These are phyloP conservation scores for Lota lota DNA, from an alignment of 2,113 vertebrate species.

Conservation along the genomic window DNA sequence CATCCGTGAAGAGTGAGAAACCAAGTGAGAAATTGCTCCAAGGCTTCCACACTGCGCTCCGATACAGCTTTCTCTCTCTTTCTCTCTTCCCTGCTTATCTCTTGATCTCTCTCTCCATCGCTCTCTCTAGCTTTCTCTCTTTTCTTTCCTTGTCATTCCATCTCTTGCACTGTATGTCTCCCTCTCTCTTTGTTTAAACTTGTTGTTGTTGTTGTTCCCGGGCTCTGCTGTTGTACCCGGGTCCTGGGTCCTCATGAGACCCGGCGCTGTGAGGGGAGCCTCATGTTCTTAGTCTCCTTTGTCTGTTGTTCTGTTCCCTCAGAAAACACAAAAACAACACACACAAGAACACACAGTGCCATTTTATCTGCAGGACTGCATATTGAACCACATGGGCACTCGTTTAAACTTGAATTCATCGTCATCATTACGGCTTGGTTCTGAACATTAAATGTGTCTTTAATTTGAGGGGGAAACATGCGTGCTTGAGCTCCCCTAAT, in stretches of 20 bases:
- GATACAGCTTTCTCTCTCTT: slow-evolving; percentile 28
- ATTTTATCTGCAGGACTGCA: too few species aligned
- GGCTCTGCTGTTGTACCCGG: not conserved
- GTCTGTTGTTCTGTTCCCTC: too few species aligned
- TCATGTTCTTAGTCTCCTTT: too few species aligned
- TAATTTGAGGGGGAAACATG: too few species aligned
- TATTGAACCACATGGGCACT: too few species aligned
- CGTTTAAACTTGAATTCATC: too few species aligned
- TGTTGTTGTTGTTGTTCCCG: not conserved
- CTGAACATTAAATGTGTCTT: too few species aligned
- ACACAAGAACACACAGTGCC: too few species aligned
- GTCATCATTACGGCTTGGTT: too few species aligned
- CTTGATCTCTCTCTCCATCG: slow-evolving; percentile 3
- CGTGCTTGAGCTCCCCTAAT: too few species aligned
- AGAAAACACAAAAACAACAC: too few species aligned
- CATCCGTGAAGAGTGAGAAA: slow-evolving; percentile 56
- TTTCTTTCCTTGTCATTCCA: slow-evolving; percentile 11
- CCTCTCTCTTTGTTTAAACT: not conserved
- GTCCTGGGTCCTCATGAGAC: not conserved
- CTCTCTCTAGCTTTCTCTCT: not conserved
- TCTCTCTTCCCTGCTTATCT: not conserved
- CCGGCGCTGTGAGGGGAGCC: too few species aligned
- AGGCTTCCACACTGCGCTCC: slow-evolving; percentile 26
- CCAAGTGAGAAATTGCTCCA: slow-evolving; percentile 50
- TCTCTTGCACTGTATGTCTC: not conserved